Base-by-base conservation (phyloP, 1,140 invertebrate genomes). In the Calliopsis andreniformis region DNA sequence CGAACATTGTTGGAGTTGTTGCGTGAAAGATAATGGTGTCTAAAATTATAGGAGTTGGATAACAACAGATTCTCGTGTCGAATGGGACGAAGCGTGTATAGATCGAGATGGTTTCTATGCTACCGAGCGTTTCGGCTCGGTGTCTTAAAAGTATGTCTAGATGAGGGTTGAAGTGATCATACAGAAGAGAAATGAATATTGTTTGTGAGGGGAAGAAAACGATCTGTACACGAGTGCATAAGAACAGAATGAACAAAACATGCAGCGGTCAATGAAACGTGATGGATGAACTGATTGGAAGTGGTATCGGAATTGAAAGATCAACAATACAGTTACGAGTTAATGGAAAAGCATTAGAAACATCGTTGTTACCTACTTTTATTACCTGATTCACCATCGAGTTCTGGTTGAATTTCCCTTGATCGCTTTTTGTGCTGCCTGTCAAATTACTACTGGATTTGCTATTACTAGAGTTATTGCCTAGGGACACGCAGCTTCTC, bases 401-500 rank as follows among this genome's bases (percentile, higher is more conserved):
- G 62, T 90, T 92, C 88, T 86, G 92, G 90, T 89, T 90, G 68
- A 92, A 91, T 87, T 92, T 92, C 80, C 94, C 93, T 79, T 94
- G 94, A 76, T 94, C 94, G 68, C 93, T 94, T 71, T 94, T 94
- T 1, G 94, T 95, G 73, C 94, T 95, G 35, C 94, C 93, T 0
- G 95, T 95, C 49, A 95, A 88, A 87, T 96, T 96, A 69, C 94
- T 94, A 70, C 95, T 95, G 0, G 95, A 95, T 87, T 96, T 96
- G 59, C 94, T 95, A 58, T 95, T 95, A 49, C 93, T 94, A 12
- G 95, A 95, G 88, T 95, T 94, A 85, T 95, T 95, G 7, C 94
- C 94, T n/a, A 94, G 80, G 0, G 95, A 96, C 28, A 95, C 93
- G 87, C 95, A 94, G n/a, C 96, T 96, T 69, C 95, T 93, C 71